phyloP scores from a whole-genome alignment of 1,140 invertebrate genomes.

The Drosophila azteca region DNA sequence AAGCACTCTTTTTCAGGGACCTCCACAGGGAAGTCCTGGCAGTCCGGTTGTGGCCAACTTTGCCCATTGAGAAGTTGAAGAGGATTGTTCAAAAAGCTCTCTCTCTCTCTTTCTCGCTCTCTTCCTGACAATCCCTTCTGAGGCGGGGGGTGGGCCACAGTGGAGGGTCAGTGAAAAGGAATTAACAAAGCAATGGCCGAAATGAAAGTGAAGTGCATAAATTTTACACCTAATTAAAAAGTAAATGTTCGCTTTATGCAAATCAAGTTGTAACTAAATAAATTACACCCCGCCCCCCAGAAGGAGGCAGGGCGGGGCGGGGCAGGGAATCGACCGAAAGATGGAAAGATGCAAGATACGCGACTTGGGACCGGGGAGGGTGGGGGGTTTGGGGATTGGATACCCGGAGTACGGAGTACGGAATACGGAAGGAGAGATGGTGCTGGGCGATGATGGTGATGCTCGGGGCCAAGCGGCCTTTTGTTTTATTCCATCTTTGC shows the following conservation, averaged over 20 bases:
- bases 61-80: slow-evolving; percentile 7
- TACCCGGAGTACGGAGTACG: too few relatives aligned
- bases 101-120: neutral
- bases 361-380: neutral
- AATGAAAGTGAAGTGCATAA: slow-evolving; percentile 79
- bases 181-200: slow-evolving; percentile 42
- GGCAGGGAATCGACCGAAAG: slow-evolving; percentile 14
- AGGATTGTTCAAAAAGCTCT: neutral
- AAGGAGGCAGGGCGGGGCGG: neutral
- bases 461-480: slow-evolving; percentile 14
- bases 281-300: slow-evolving; percentile 39
- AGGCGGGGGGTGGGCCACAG: too few relatives aligned
- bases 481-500: slow-evolving; percentile 22
- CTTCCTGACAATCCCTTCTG: neutral
- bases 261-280: slow-evolving; percentile 81
- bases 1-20: neutral
- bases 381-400: too few relatives aligned
- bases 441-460: neutral
- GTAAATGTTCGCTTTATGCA: slow-evolving; percentile 80
- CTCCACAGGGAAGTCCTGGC: neutral
- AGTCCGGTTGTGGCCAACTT: slow-evolving; percentile 13
- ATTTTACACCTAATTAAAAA: slow-evolving; percentile 82
- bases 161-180: slow-evolving; percentile 28
- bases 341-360: slow-evolving; percentile 25
- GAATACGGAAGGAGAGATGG: neutral